These are phyloP conservation scores for Melospiza melodia DNA, from an alignment of 2,113 vertebrate genomes.

Conservation along the genomic window DNA sequence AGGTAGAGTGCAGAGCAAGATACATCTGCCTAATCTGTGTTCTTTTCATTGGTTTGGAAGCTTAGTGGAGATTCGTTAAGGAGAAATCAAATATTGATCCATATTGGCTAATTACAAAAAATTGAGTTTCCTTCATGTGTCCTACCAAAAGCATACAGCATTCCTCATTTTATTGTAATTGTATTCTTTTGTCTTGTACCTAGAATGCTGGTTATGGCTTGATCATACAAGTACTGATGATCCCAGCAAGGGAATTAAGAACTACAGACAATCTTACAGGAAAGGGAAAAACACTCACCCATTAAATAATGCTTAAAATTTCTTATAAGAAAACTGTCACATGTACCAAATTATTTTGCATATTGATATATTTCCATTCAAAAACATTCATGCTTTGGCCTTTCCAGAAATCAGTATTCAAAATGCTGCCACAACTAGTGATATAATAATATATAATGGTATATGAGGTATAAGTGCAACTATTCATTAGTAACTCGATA, in stretches of 20 bases:
- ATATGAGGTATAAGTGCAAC: not conserved
- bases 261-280: not conserved
- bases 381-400: not conserved
- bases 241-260: not conserved
- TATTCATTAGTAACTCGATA: not conserved
- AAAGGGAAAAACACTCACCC: not conserved
- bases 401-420: not conserved
- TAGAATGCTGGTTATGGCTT: not conserved
- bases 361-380: not conserved
- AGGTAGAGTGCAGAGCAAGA: conserved; percentile 29
- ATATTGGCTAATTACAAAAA: not conserved
- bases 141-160: not conserved
- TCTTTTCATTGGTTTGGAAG: conserved; percentile 32
- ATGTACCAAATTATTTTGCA: not conserved
- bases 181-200: not conserved
- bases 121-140: not conserved
- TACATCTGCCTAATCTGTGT: conserved; percentile 47
- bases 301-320: not conserved
- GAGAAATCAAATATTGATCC: conserved; percentile 13
- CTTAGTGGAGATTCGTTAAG: not conserved
- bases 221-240: not conserved
- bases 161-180: not conserved
- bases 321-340: not conserved
- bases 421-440: not conserved
- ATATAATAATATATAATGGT: not conserved